phyloP scores from a whole-genome alignment of 1,140 invertebrate species.

The Homalodisca vitripennis region DNA sequence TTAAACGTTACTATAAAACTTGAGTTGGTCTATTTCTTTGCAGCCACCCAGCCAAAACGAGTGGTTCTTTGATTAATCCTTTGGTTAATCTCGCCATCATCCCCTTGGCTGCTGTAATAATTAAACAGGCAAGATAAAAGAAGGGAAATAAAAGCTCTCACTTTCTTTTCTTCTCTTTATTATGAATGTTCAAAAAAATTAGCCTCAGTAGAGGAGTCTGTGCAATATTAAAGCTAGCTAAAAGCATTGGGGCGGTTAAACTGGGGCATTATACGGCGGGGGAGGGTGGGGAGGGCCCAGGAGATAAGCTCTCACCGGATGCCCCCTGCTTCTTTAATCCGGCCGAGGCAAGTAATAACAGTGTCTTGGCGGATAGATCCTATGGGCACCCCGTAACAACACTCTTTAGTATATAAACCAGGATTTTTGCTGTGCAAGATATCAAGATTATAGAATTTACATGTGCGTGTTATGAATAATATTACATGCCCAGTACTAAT shows the following conservation, averaged over 20 bases:
- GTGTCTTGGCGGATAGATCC: neutral
- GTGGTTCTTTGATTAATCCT: neutral
- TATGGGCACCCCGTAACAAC: neutral
- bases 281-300: neutral
- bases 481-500: too few relatives aligned
- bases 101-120: neutral
- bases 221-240: constrained; percentile 28
- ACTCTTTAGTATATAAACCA: too few relatives aligned
- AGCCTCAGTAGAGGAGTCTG: constrained; percentile 1
- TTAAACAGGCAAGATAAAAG: neutral
- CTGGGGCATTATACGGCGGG: constrained; percentile 18
- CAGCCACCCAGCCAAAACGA: neutral
- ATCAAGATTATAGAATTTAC: too few relatives aligned
- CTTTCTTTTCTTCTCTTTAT: constrained; percentile 22
- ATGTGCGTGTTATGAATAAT: too few relatives aligned
- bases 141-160: neutral
- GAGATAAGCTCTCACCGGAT: constrained; percentile 19
- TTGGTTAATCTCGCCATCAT: neutral
- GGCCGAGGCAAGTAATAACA: constrained; percentile 11
- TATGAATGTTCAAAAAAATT: constrained; percentile 24
- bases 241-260: constrained; percentile 28
- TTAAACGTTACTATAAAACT: too few relatives aligned
- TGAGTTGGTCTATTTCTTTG: too few relatives aligned
- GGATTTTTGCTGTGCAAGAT: too few relatives aligned
- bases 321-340: constrained; percentile 23